Percentiles rank a stretch among this genome's conserved stretches.
phyloP scores from a whole-genome alignment of 2,113 vertebrate species.

The Neogale vison region DNA sequence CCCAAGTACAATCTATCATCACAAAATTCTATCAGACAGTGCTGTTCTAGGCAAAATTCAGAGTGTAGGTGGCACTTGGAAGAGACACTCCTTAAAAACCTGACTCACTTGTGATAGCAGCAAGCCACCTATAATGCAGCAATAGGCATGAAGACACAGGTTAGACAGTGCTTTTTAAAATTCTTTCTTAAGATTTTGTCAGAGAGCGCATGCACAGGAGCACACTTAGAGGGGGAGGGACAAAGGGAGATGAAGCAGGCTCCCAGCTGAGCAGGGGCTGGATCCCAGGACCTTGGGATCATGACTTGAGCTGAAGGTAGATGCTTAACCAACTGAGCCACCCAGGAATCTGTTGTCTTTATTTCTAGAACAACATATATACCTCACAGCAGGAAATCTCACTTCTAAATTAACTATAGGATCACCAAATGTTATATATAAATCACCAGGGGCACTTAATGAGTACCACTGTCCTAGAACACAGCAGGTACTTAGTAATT shows the following conservation, averaged over 20 bases:
- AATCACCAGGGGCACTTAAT: neutral
- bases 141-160: neutral
- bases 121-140: neutral
- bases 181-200: neutral
- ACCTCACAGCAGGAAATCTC: neutral
- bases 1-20: neutral
- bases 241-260: neutral
- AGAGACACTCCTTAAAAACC: neutral
- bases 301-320: neutral
- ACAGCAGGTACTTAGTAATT: neutral
- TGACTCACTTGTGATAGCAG: neutral
- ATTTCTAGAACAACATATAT: neutral
- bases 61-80: neutral
- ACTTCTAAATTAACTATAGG: neutral
- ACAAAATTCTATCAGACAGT: neutral
- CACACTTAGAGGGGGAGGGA: neutral
- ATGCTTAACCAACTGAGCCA: neutral
- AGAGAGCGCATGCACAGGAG: neutral
- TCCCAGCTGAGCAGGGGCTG: no score
- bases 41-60: neutral
- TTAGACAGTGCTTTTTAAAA: neutral
- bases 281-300: neutral
- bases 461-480: neutral
- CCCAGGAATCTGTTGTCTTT: neutral
- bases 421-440: neutral